phyloP scores from a whole-genome alignment of 2,888 invertebrate species.

The Spilarctia lutea region DNA sequence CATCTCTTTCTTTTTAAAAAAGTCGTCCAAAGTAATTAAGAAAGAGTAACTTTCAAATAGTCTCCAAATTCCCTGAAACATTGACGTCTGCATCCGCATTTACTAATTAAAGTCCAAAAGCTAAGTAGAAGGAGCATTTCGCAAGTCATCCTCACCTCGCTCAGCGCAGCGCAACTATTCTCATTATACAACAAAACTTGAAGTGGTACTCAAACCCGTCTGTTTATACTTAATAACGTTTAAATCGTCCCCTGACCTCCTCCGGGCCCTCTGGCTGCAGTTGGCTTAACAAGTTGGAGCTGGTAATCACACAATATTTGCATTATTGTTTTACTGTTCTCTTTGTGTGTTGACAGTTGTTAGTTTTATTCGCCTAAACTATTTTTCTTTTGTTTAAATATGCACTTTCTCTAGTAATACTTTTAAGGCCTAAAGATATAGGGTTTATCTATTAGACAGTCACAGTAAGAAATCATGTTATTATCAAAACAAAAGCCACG shows the following conservation, averaged over 20 bases:
- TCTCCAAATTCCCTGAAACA: background rate
- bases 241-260: conserved; percentile 31
- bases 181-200: conserved; percentile 35
- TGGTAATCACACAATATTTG: conserved; percentile 10
- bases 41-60: background rate
- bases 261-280: conserved; percentile 9
- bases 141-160: conserved; percentile 17
- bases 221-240: conserved; percentile 44
- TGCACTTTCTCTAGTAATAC: background rate
- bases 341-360: background rate
- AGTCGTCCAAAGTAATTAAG: background rate
- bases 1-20: background rate
- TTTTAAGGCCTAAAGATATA: background rate
- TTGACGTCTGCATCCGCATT: background rate
- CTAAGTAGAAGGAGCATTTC: conserved; percentile 3
- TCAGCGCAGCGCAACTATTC: conserved; percentile 10
- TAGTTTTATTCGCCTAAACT: background rate
- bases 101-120: conserved; percentile 10
- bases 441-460: background rate
- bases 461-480: no score
- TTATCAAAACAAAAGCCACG: no score
- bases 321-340: conserved; percentile 11
- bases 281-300: conserved; percentile 15
- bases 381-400: background rate
- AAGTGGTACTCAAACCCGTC: conserved; percentile 19